Conservation (phyloP, 2,113 vertebrate genomes). For the Trematocara stigmaticum region DNA sequence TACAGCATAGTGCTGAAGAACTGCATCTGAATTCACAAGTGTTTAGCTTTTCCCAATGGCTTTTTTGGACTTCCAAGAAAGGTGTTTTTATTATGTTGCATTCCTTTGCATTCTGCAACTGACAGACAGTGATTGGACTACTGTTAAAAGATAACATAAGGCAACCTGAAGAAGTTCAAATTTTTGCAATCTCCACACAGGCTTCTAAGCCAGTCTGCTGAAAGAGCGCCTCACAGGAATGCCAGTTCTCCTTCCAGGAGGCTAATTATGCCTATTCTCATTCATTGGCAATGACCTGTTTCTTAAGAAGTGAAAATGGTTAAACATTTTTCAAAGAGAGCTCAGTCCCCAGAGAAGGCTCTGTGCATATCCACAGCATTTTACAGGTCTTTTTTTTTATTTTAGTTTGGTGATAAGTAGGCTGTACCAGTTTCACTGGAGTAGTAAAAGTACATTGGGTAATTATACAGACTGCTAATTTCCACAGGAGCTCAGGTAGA, state of each 20-base stretch:
- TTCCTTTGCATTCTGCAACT: neutral
- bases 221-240: neutral
- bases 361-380: neutral
- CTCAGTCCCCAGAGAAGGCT: neutral
- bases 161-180: neutral
- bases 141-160: neutral
- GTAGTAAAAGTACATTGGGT: neutral
- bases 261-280: neutral
- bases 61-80: neutral
- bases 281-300: neutral
- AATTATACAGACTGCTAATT: neutral
- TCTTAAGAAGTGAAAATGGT: neutral
- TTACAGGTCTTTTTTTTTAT: neutral
- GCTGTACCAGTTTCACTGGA: neutral
- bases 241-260: neutral
- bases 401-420: neutral
- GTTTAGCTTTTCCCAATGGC: neutral
- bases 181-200: neutral
- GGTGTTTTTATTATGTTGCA: neutral
- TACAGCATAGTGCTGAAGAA: neutral
- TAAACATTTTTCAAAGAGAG: neutral
- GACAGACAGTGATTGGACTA: neutral
- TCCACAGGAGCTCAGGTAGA: neutral
- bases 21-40: neutral
- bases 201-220: neutral